Evolutionary conservation across 92 coral and sea anemone species (phyloP).

Genomic region (Pocillopora grandis): DNA sequence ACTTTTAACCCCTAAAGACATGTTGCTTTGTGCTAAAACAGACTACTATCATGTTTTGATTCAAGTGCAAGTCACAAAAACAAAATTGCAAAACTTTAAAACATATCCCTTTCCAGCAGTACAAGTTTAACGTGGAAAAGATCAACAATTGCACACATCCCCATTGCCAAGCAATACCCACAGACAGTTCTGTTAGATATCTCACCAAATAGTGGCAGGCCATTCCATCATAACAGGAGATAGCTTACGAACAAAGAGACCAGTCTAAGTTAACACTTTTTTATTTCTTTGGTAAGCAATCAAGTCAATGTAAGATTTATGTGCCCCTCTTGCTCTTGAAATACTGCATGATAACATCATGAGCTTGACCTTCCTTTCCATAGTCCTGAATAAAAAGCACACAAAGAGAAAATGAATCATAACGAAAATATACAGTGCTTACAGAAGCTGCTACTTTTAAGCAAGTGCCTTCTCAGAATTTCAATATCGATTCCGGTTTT

Average conservation of each 20-base stretch:
- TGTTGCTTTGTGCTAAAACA: too few relatives aligned
- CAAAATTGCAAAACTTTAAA: too few relatives aligned
- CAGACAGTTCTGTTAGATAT: neutral
- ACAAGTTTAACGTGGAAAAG: too few relatives aligned
- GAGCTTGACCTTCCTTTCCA: conserved; percentile 95
- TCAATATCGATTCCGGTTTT: conserved; percentile 81
- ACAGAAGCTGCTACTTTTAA: neutral
- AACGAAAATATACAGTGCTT: neutral
- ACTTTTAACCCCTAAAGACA: too few relatives aligned
- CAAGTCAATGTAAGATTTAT: conserved; percentile 44
- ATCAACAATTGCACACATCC: too few relatives aligned
- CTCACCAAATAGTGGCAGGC: neutral
- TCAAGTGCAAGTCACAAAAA: too few relatives aligned
- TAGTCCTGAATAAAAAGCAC: conserved; percentile 65
- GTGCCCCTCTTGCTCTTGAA: conserved; percentile 93
- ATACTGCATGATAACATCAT: conserved; percentile 94
- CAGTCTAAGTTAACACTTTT: conserved; percentile 10
- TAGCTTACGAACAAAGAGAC: neutral
- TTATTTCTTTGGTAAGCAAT: conserved; percentile 29
- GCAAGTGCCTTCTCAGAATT: conserved; percentile 84
- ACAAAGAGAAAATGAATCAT: neutral
- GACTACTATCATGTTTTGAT: too few relatives aligned
- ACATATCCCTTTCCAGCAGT: too few relatives aligned
- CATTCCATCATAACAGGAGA: too few relatives aligned
- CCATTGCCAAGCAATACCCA: neutral